Base-by-base conservation (phyloP, 2,113 vertebrate genomes). In the Siniperca chuatsi region DNA sequence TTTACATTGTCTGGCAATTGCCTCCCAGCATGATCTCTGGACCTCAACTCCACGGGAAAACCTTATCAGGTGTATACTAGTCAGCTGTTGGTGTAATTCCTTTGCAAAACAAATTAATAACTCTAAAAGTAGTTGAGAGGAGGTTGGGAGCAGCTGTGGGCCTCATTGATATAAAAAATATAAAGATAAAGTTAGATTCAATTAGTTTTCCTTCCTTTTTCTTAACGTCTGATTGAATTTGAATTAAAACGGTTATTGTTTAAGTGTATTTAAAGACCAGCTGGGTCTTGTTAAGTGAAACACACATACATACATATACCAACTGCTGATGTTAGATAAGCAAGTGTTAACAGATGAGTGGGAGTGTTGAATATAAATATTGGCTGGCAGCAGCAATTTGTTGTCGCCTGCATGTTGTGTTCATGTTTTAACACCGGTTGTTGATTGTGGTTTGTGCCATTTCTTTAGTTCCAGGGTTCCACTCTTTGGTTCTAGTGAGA, bases 41-140 rank as follows among this genome's bases (percentile, higher is more conserved):
- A 83, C 78, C 42, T 29, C 55, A 42, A 21, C 75, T 48, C 25
- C 7, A 11, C 75, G 48, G 75, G 44, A 35, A 79, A 76, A 52
- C 75, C 40, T 77, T 77, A 87, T 84, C 68, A 3, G 42, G 44
- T n/a, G 69, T 66, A 54, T 42, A 55, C 68, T 55, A 64, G 33
- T 74, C 68, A 21, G 75, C 70, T 35, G 29, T 44, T 61, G 40
- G 5, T 81, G n/a, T 79, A 21, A 46, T 79, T 76, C 21, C 40
- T 64, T 62, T 62, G 66, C 70, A 62, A 77, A 85, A 87, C 85
- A 82, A 87, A 87, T 79, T 48, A 80, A 92, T 87, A 73, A 79
- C 55, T 83, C n/a, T 18, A 9, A 72, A 80, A 35, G 18, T 58
- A 58, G 44, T 52, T 35, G 68, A 29, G 29, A 29, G 29, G 1